Conservation (phyloP, 2,888 invertebrate species). For the Sabatieria punctata region DNA sequence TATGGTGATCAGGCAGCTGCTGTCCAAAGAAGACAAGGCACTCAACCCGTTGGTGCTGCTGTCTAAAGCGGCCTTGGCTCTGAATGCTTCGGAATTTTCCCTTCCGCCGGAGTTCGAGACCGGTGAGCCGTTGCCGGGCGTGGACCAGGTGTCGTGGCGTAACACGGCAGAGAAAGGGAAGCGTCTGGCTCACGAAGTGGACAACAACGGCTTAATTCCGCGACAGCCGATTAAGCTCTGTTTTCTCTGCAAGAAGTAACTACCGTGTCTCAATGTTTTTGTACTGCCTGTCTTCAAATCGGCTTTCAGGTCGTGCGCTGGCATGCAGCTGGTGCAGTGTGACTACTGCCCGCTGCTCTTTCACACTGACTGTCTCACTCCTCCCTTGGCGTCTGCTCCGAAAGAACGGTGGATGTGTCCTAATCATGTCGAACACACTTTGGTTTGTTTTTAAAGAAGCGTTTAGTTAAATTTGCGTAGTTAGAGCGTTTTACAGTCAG, state of each 20-base stretch:
- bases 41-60: slow-evolving; percentile 54
- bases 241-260: slow-evolving; percentile 54
- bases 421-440: slow-evolving; percentile 74
- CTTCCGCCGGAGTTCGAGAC: slow-evolving; percentile 55
- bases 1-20: not conserved
- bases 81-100: slow-evolving; percentile 78
- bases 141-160: slow-evolving; percentile 11
- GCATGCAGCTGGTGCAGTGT: slow-evolving; percentile 68
- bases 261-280: slow-evolving; percentile 4
- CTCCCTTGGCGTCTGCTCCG: slow-evolving; percentile 71
- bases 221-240: slow-evolving; percentile 66
- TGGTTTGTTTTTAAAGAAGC: slow-evolving; percentile 33
- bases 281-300: not conserved
- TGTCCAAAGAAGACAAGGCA: slow-evolving; percentile 6
- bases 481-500: too few species aligned
- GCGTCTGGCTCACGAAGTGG: slow-evolving; percentile 41
- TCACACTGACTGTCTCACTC: slow-evolving; percentile 83
- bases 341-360: slow-evolving; percentile 78
- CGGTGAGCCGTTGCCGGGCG: slow-evolving; percentile 33
- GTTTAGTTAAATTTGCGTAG: not conserved
- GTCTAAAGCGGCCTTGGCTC: slow-evolving; percentile 58
- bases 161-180: slow-evolving; percentile 25
- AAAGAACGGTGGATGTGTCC: slow-evolving; percentile 93
- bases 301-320: slow-evolving; percentile 52
- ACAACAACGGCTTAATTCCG: slow-evolving; percentile 51